phyloP scores from a whole-genome alignment of 2,888 invertebrate genomes.

The Mystacides longicornis region DNA sequence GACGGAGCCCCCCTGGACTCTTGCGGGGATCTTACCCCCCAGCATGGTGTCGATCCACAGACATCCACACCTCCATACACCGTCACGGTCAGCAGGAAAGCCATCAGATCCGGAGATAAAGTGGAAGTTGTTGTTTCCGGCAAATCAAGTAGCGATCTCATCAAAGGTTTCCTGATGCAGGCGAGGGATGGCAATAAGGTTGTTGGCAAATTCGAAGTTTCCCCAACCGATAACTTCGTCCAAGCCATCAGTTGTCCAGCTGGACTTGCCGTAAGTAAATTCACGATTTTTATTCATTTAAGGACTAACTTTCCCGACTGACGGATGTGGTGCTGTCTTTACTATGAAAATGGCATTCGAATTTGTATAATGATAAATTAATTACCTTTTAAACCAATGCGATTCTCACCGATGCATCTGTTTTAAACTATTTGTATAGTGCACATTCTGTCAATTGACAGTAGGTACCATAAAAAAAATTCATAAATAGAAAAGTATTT shows the following conservation, averaged over 20 bases:
- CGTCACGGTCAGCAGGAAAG: slow-evolving; percentile 42
- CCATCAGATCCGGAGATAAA: slow-evolving; percentile 22
- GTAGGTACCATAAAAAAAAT: too few relatives aligned
- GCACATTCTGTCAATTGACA: too few relatives aligned
- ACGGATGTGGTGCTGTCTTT: too few relatives aligned
- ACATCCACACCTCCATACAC: slow-evolving; percentile 51
- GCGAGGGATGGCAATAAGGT: slow-evolving; percentile 54
- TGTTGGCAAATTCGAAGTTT: slow-evolving; percentile 55
- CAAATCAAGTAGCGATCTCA: slow-evolving; percentile 40
- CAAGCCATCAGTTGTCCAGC: slow-evolving; percentile 47
- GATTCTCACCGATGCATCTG: too few relatives aligned
- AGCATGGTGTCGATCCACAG: slow-evolving; percentile 56
- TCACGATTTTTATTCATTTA: too few relatives aligned
- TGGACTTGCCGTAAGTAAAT: slow-evolving; percentile 42
- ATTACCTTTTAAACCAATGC: too few relatives aligned
- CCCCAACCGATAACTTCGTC: slow-evolving; percentile 43
- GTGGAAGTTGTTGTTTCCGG: slow-evolving; percentile 50
- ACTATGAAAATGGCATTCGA: too few relatives aligned
- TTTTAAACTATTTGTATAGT: too few relatives aligned
- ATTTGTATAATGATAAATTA: too few relatives aligned
- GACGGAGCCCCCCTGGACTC: slow-evolving; percentile 57
- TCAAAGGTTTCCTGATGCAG: slow-evolving; percentile 61
- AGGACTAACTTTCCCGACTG: too few relatives aligned
- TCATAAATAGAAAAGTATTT: too few relatives aligned
- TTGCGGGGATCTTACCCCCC: slow-evolving; percentile 61